Evolutionary conservation across 2,888 invertebrate species (phyloP).

Genomic region (Maniola hyperantus): DNA sequence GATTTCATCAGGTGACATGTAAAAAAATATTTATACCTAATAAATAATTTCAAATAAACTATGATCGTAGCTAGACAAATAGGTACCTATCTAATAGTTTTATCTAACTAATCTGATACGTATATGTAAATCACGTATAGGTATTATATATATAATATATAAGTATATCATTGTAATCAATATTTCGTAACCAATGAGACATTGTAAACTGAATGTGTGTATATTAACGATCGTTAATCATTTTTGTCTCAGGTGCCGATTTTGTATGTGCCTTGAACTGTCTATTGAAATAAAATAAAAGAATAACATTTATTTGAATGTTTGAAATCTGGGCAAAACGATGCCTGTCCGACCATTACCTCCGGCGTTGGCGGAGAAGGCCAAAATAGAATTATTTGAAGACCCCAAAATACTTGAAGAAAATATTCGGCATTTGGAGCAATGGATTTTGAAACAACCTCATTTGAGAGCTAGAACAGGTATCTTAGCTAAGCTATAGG

Average conservation of each 20-base stretch:
- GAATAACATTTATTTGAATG: not conserved
- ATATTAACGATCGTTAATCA: no score
- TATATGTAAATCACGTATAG: no score
- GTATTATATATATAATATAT: no score
- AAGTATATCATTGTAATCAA: not conserved
- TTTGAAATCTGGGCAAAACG: constrained; percentile 5
- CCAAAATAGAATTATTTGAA: constrained; percentile 79
- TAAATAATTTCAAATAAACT: not conserved
- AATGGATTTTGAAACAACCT: constrained; percentile 82
- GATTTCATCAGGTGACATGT: no score
- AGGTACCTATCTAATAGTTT: not conserved
- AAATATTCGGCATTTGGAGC: constrained; percentile 77
- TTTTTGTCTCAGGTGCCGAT: not conserved
- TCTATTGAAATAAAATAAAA: not conserved
- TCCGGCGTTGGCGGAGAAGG: constrained; percentile 64
- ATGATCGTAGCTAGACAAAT: not conserved
- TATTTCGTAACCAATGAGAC: not conserved
- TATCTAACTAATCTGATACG: not conserved
- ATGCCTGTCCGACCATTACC: constrained; percentile 59
- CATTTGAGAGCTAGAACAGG: constrained; percentile 74
- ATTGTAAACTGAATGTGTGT: not conserved
- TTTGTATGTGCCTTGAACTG: not conserved
- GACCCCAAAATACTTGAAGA: constrained; percentile 68
- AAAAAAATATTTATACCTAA: no score
- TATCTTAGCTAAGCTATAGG: constrained; percentile 40